phyloP scores from a whole-genome alignment of 2,113 vertebrate species.

The Uropsilus gracilis region DNA sequence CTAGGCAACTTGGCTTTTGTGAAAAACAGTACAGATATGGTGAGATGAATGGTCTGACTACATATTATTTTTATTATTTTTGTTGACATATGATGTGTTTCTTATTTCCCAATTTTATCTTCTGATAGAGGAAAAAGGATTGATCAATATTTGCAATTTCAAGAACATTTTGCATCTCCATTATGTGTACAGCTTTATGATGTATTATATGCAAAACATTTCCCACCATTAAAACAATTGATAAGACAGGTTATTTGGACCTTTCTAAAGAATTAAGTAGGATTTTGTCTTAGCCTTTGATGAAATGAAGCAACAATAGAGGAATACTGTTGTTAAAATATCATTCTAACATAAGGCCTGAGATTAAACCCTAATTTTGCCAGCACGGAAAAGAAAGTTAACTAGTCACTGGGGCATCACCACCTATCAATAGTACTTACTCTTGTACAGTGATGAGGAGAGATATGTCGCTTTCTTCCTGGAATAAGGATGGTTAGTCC shows the following conservation, averaged over 20 bases:
- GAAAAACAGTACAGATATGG: too few relatives aligned
- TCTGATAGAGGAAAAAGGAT: constrained; percentile 74
- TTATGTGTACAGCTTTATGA: constrained; percentile 77
- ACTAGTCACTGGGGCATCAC: constrained; percentile 62
- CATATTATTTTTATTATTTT: not conserved
- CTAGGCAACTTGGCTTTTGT: not conserved
- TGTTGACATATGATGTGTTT: not conserved
- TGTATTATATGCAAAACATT: constrained; percentile 78
- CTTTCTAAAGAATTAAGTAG: constrained; percentile 83
- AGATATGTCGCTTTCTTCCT: constrained; percentile 67
- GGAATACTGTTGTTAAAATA: constrained; percentile 67
- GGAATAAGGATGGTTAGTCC: constrained; percentile 56
- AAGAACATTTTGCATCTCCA: constrained; percentile 75
- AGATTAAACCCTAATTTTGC: constrained; percentile 78
- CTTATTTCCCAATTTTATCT: constrained; percentile 73
- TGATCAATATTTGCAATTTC: constrained; percentile 77
- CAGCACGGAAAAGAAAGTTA: constrained; percentile 74
- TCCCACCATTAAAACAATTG: constrained; percentile 81
- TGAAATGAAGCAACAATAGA: constrained; percentile 77
- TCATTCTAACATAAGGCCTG: constrained; percentile 69
- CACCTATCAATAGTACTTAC: constrained; percentile 58
- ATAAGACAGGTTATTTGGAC: constrained; percentile 82
- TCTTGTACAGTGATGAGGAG: constrained; percentile 58
- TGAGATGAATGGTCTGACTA: not conserved
- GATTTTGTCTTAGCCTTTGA: constrained; percentile 80